Base-by-base conservation (phyloP, 2,888 invertebrate genomes). In the Onthophagus sagittarius region DNA sequence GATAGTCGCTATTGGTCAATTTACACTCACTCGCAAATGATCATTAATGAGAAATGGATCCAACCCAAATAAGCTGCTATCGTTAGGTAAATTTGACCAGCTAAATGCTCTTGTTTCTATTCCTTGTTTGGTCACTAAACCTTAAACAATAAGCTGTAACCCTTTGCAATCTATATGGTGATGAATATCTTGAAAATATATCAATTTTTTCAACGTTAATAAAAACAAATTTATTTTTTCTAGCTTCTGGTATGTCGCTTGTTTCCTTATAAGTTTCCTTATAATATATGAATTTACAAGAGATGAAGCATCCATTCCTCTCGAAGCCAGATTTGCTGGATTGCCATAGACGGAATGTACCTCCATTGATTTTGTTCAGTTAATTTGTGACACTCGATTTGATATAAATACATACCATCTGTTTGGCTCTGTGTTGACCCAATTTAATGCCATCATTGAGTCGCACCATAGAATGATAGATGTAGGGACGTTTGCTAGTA, bases 281-380 rank as follows among this genome's bases (percentile, higher is more conserved):
- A 53, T 4, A 32, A 13, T 76, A 75, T 5, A 75, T 39, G 67
- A 78, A 76, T 33, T 77, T 15, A 63, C 79, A 76, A 62, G 79
- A 67, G 5, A 78, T 77, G 5, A 5, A 62, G 62, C 65, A 13
- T 14, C 14, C 9, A 62, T 13, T 39, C 82, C 82, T 53, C 82
- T 67, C 0, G 81, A 82, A 0, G 80, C 76, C 9, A 79, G 77
- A 72, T 82, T 81, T n/a, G 81, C 81, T 0, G 82, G 81, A 71
- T 83, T 83, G 5, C 71, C 31, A 75, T 71, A 5, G 79, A 77
- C n/a, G 74, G 62, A 0, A 82, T 79, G 71, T 82, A 79, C 62
- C 71, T 70, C 82, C 82, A 83, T 15, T 70, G 72, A 5, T 69
- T 64, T 5, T 71, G 23, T 6, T 78, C 76, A 13, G 78, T 75